Evolutionary conservation across 2,797 vertebrate species (phyloP).

Genomic region (Tauraco hartlaubi): DNA sequence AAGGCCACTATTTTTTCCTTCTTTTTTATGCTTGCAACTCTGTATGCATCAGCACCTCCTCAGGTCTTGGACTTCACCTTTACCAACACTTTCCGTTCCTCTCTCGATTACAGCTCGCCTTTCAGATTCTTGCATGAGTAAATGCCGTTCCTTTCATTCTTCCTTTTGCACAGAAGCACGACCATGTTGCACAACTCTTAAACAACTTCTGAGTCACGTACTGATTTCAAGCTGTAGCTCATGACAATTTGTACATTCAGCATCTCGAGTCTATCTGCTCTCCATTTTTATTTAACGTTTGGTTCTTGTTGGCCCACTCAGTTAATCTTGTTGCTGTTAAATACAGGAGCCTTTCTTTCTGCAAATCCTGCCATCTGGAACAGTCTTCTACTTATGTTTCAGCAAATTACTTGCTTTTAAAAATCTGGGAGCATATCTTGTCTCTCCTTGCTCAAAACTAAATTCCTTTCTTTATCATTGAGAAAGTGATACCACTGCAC

Average conservation of each 20-base stretch:
- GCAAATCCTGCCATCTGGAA: slow-evolving; percentile 34
- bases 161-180: not conserved
- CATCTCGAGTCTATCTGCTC: not conserved
- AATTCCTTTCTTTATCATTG: not conserved
- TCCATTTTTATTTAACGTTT: slow-evolving; percentile 8
- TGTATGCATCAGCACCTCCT: not conserved
- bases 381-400: not conserved
- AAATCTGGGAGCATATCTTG: not conserved
- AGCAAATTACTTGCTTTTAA: not conserved
- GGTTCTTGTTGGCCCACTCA: slow-evolving; percentile 19
- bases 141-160: not conserved
- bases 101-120: not conserved
- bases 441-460: not conserved
- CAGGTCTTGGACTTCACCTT: not conserved
- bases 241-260: not conserved
- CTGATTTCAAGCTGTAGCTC: not conserved
- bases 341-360: not conserved
- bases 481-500: not conserved
- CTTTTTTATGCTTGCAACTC: not conserved
- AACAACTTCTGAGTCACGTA: not conserved
- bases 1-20: not conserved
- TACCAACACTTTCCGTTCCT: not conserved
- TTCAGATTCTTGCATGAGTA: not conserved
- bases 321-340: slow-evolving; percentile 40
- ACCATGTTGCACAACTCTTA: not conserved